Evolutionary conservation across 1,140 invertebrate species (phyloP), one percentile per base, ranked within the genome.

Genomic region (Nixonia krombeini): DNA sequence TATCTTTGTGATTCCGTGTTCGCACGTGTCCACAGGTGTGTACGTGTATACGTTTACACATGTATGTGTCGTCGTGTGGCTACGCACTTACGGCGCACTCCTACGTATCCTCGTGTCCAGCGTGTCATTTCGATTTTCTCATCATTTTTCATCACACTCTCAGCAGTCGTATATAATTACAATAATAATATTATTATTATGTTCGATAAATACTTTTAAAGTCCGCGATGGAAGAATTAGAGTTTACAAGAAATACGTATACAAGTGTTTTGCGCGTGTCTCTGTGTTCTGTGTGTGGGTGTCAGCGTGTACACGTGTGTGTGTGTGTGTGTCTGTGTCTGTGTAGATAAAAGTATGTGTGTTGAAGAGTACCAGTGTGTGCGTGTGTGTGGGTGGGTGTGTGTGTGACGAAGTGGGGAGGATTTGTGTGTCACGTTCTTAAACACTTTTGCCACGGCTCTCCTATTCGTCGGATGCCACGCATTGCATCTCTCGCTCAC

Each of bases 191-290:
- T 82, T 82, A 84, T 83, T 83, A 82, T 83, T 83, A 85, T 83
- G 72, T 81, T 81, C 59, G 81, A 84, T 83, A 84, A 84, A 85
- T 85, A 85, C 76, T 83, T 82, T 82, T 84, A 84, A 85, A 85
- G 79, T 85, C 78, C 82, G 80, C 82, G 83, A 82, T 85, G 82
- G 83, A 85, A 85, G 84, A 85, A 84, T 83, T 85, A 82, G 80
- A 82, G 82, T 85, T 83, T 84, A 84, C 81, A 84, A 85, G 81
- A 85, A 83, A 84, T 85, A 84, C 84, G 84, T 85, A 85, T 85
- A 85, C 84, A 84, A 85, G 82, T 84, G n/a, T n/a, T n/a, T n/a
- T n/a, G n/a, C n/a, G n/a, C n/a, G n/a, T n/a, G n/a, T n/a, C n/a
- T n/a, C n/a, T n/a, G n/a, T n/a, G n/a, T n/a, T n/a, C n/a, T n/a